Evolutionary conservation across 64 coral and sea anemone genomes (phyloP).

Genomic region (Montipora sp.): DNA sequence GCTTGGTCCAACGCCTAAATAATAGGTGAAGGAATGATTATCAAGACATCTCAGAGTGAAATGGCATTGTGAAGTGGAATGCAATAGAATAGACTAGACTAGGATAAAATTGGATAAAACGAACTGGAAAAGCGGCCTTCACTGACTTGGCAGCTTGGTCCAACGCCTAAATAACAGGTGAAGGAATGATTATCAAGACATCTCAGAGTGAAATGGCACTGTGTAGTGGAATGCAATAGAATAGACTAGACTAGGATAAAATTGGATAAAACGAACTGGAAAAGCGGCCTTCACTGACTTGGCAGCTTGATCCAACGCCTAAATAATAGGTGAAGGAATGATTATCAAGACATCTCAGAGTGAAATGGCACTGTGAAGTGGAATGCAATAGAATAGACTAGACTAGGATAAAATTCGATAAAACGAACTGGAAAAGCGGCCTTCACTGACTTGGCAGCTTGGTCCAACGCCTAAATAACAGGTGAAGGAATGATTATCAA

Average conservation of each 20-base stretch:
- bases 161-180: slow-evolving; percentile 51
- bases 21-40: background rate
- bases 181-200: background rate
- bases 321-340: background rate
- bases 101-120: too few relatives aligned
- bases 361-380: too few relatives aligned
- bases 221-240: too few relatives aligned
- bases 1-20: slow-evolving; percentile 84
- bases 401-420: too few relatives aligned
- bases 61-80: too few relatives aligned
- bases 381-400: background rate
- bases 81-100: background rate
- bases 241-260: background rate
- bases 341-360: background rate
- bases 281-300: slow-evolving; percentile 84
- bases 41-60: background rate
- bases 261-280: background rate
- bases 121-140: slow-evolving; percentile 64
- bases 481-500: background rate
- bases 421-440: slow-evolving; percentile 52
- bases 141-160: slow-evolving; percentile 84
- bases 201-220: too few relatives aligned
- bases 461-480: slow-evolving; percentile 75
- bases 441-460: slow-evolving; percentile 74
- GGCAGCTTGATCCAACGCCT: slow-evolving; percentile 89